Conservation (phyloP, 2,113 vertebrate genomes). For the Bos javanicus region DNA sequence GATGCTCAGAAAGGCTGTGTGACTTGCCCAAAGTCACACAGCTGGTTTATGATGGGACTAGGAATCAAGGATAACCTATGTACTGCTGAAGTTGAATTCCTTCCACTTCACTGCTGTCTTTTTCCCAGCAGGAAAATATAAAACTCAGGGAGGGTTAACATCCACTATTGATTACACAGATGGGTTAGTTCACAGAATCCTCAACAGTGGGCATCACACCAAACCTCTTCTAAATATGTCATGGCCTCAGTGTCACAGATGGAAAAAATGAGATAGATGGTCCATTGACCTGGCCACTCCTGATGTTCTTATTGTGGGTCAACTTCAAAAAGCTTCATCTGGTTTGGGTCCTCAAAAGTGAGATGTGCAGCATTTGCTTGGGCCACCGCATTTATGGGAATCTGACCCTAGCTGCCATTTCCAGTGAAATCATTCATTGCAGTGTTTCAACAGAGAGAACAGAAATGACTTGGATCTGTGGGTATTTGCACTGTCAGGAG, state of each 20-base stretch:
- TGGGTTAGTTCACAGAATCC: not conserved
- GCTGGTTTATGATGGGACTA: not conserved
- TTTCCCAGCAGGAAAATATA: not conserved
- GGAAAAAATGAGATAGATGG: not conserved
- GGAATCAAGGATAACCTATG: not conserved
- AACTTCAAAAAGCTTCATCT: not conserved
- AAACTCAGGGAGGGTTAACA: not conserved
- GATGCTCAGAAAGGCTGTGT: not conserved
- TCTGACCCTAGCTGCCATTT: not conserved
- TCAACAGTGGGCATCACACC: not conserved
- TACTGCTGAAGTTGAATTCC: not conserved
- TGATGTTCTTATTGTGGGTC: not conserved
- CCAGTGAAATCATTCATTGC: not conserved
- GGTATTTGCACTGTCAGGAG: not conserved
- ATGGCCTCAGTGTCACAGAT: not conserved
- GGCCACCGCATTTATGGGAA: not conserved
- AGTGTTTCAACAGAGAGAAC: not conserved
- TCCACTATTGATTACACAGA: not conserved
- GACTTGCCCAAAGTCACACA: not conserved
- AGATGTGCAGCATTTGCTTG: not conserved
- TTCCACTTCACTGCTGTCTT: not conserved
- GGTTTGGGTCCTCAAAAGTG: not conserved
- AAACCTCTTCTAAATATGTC: not conserved
- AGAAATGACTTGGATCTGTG: not conserved
- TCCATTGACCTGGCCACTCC: not conserved